These are phyloP conservation scores for Parnassius glacialis DNA, from an alignment of 2,888 invertebrate species.

Conservation along the genomic window DNA sequence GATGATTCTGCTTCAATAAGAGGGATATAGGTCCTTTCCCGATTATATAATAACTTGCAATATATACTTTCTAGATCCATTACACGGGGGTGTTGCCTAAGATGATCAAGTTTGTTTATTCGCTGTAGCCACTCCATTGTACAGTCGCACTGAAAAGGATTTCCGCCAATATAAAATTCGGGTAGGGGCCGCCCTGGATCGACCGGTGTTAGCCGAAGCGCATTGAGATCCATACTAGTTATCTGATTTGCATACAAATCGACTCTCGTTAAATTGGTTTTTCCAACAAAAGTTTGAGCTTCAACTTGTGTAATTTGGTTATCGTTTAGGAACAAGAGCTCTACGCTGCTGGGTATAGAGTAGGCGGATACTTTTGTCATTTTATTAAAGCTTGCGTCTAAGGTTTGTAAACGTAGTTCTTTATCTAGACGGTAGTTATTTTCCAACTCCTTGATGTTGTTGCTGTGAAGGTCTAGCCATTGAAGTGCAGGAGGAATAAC, in stretches of 20 bases:
- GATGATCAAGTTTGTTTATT: slow-evolving; percentile 90
- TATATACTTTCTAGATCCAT: slow-evolving; percentile 95
- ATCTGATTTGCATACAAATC: slow-evolving; percentile 96
- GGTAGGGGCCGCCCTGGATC: slow-evolving; percentile 88
- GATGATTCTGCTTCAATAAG: slow-evolving; percentile 92
- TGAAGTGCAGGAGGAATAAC: slow-evolving; percentile 90
- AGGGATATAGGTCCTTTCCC: slow-evolving; percentile 91
- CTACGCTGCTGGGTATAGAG: slow-evolving; percentile 91
- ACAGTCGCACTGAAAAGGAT: slow-evolving; percentile 97
- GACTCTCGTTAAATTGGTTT: slow-evolving; percentile 92
- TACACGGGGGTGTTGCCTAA: slow-evolving; percentile 93
- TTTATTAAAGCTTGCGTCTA: slow-evolving; percentile 95
- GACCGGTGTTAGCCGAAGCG: slow-evolving; percentile 90
- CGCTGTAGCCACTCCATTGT: slow-evolving; percentile 97
- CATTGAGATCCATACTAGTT: slow-evolving; percentile 93
- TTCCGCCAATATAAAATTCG: slow-evolving; percentile 95
- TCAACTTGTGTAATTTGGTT: slow-evolving; percentile 92
- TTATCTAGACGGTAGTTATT: slow-evolving; percentile 86
- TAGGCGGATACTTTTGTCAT: slow-evolving; percentile 87
- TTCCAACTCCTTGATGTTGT: slow-evolving; percentile 89
- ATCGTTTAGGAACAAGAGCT: slow-evolving; percentile 92
- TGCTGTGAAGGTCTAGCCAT: slow-evolving; percentile 95
- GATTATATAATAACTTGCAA: slow-evolving; percentile 92
- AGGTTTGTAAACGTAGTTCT: slow-evolving; percentile 88
- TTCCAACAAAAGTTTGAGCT: slow-evolving; percentile 93